A percentile compares a stretch with the other conserved stretches of the same genome.
These are phyloP conservation scores for Sebastiscus tertius DNA, from an alignment of 2,797 vertebrate species.

Conservation along the genomic window DNA sequence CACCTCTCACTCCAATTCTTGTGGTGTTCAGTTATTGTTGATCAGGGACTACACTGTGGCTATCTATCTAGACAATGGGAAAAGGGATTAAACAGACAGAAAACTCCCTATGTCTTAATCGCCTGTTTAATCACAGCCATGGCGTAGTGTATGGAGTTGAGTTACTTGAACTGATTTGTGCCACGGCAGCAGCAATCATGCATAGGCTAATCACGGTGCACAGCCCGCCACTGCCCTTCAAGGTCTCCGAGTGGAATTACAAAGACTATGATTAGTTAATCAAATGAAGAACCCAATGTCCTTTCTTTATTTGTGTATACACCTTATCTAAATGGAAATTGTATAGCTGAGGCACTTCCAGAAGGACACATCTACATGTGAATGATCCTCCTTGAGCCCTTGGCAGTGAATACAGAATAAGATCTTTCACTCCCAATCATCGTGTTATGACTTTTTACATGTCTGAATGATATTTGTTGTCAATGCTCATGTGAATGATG, in stretches of 20 bases:
- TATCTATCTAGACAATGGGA: constrained; percentile 66
- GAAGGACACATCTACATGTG: constrained; percentile 80
- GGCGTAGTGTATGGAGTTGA: constrained; percentile 69
- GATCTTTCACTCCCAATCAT: constrained; percentile 77
- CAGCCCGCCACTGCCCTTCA: constrained; percentile 70
- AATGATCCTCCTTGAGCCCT: constrained; percentile 73
- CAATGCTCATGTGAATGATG: constrained; percentile 68
- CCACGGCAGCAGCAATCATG: constrained; percentile 74
- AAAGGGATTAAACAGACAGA: constrained; percentile 74
- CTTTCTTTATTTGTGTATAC: constrained; percentile 80
- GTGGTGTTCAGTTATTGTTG: constrained; percentile 68
- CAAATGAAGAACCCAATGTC: constrained; percentile 83
- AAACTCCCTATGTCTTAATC: constrained; percentile 73
- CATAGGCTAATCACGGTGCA: constrained; percentile 77
- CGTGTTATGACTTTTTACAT: constrained; percentile 73
- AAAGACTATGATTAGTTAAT: constrained; percentile 88
- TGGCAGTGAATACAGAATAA: constrained; percentile 67
- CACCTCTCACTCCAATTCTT: constrained; percentile 73
- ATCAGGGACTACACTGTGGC: constrained; percentile 65
- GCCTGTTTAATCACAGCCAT: constrained; percentile 78
- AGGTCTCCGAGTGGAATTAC: constrained; percentile 80
- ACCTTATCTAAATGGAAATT: constrained; percentile 83
- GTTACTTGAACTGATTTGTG: constrained; percentile 82
- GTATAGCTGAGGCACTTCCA: constrained; percentile 73
- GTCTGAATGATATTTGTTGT: constrained; percentile 73